These are phyloP conservation scores for silkworm (Bombyx mori) DNA, from an alignment of 1,140 invertebrate genomes.

Conservation along the genomic window DNA sequence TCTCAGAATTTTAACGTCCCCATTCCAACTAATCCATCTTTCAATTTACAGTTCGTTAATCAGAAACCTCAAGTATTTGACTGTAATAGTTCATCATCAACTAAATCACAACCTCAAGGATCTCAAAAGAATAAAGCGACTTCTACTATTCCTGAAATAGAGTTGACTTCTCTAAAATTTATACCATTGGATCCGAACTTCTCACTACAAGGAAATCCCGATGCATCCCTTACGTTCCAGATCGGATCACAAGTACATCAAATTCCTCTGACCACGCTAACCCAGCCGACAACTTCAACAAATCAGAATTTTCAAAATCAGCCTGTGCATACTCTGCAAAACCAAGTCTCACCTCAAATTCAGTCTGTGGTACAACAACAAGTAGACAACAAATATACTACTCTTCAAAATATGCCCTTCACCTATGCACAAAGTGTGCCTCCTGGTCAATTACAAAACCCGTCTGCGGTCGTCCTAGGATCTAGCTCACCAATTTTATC, in stretches of 20 bases:
- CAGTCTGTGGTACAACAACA: too few relatives aligned
- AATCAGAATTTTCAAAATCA: too few relatives aligned
- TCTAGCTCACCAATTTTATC: neutral
- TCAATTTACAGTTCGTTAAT: neutral
- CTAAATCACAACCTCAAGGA: slow-evolving; percentile 9
- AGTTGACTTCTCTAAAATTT: slow-evolving; percentile 8
- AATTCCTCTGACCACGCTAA: neutral
- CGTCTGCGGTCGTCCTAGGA: neutral
- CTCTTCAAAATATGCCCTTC: neutral
- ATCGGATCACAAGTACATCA: neutral
- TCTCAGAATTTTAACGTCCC: slow-evolving; percentile 6
- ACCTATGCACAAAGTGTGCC: too few relatives aligned
- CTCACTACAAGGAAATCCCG: neutral
- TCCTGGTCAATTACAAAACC: too few relatives aligned
- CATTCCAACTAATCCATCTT: slow-evolving; percentile 1
- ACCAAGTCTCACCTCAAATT: neutral
- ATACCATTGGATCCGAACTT: slow-evolving; percentile 4
- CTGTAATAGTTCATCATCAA: neutral
- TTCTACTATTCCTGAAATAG: slow-evolving; percentile 2
- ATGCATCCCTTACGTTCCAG: neutral
- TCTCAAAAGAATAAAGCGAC: neutral
- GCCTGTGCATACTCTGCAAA: neutral
- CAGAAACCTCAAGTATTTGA: slow-evolving; percentile 4
- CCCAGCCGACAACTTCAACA: neutral
- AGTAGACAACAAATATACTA: neutral